phyloP scores from a whole-genome alignment of 2,888 invertebrate genomes.

The Drosophila hamatofila region DNA sequence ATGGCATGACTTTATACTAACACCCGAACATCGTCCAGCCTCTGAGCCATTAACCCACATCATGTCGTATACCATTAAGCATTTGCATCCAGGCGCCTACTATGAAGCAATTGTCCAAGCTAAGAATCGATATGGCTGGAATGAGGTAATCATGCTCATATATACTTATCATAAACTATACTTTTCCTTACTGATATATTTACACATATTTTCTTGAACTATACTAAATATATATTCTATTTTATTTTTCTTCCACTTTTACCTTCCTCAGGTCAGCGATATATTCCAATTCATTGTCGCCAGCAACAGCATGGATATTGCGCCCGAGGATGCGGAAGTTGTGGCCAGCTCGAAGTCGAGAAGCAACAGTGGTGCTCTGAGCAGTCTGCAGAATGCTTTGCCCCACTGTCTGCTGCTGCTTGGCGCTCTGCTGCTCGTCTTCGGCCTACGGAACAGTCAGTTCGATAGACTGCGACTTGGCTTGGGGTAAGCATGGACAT shows the following conservation, averaged over 20 bases:
- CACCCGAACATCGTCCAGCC: slow-evolving; percentile 85
- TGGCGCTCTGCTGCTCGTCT: slow-evolving; percentile 55
- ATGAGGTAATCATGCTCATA: slow-evolving; percentile 86
- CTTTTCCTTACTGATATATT: too few species aligned
- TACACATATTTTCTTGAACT: not conserved
- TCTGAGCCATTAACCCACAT: slow-evolving; percentile 86
- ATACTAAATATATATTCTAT: not conserved
- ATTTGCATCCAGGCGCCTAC: slow-evolving; percentile 88
- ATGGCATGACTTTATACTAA: slow-evolving; percentile 88
- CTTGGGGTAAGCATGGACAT: slow-evolving; percentile 71
- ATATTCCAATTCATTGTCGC: slow-evolving; percentile 89
- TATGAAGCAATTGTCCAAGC: slow-evolving; percentile 91
- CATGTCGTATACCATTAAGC: slow-evolving; percentile 88
- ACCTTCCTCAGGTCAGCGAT: slow-evolving; percentile 87
- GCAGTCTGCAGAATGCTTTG: slow-evolving; percentile 51
- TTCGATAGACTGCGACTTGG: slow-evolving; percentile 65
- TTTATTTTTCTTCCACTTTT: not conserved
- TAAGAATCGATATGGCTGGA: slow-evolving; percentile 91
- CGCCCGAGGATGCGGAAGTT: slow-evolving; percentile 85
- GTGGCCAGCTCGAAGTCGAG: slow-evolving; percentile 85
- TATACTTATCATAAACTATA: too few species aligned
- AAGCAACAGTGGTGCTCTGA: slow-evolving; percentile 77
- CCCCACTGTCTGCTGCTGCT: slow-evolving; percentile 58
- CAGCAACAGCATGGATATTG: slow-evolving; percentile 83
- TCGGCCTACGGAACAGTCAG: slow-evolving; percentile 69